Base-by-base conservation (phyloP, 2,888 invertebrate species). In the Eupithecia insigniata region DNA sequence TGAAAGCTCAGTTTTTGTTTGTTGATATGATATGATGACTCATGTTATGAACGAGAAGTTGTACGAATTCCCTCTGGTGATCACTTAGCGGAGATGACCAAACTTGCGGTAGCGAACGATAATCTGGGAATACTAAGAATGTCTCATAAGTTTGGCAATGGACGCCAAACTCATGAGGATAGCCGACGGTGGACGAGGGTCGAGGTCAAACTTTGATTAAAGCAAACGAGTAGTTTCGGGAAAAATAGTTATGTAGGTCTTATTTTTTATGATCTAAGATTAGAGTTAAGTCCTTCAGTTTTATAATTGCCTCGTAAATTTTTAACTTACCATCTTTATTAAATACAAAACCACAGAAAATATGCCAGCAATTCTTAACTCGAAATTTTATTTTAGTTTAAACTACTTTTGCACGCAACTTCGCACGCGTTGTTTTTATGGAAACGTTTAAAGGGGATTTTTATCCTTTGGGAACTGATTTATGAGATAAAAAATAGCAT, bases 41-140 rank as follows among this genome's bases (percentile, higher is more conserved):
- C 34, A 66, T 71, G 28, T 39, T 65, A 58, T 55, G 58, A n/a
- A 0, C 14, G 18, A 58, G 14, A 10, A 58, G 28, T 66, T 58
- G 36, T n/a, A 39, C 16, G 8, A 70, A 67, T 46, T 73, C 73
- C 77, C 76, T 58, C 30, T 32, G 72, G 69, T 71, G 69, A 78
- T 79, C 78, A 77, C 55, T 78, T 30, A 60, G 36, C 75, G 64
- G 67, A 77, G 74, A 79, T 73, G 74, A 67, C 22, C 43, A 34
- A 82, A 82, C 75, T 81, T 72, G 26, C 18, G 65, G 61, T 79
- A 72, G 76, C 76, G 74, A 80, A 79, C 62, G 64, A 55, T 64
- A 36, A 64, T 34, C 12, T n/a, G 12, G n/a, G 30, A n/a, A n/a
- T 34, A 34, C 16, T 36, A 26, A 12, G 18, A 34, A 62, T n/a